A percentile compares a stretch with the other conserved stretches of the same genome.
Evolutionary conservation across 2,888 invertebrate genomes (phyloP).

Genomic region (Diploptera punctata): DNA sequence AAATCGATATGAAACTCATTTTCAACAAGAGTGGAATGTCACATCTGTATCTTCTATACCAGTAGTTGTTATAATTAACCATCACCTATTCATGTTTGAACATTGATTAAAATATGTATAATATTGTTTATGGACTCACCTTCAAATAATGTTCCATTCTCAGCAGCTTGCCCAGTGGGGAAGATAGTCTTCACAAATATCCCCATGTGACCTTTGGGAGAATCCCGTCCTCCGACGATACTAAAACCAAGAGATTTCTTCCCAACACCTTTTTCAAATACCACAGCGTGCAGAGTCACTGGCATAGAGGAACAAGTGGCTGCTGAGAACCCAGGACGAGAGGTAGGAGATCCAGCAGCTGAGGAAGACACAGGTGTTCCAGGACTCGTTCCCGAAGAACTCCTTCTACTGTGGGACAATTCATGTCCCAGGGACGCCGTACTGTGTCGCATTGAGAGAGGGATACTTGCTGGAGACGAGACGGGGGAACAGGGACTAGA

Average conservation of each 20-base stretch:
- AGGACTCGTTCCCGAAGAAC: slow-evolving; percentile 10
- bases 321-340: not conserved
- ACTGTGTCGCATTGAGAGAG: not conserved
- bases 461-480: slow-evolving; percentile 1
- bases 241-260: slow-evolving; percentile 68
- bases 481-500: slow-evolving; percentile 26
- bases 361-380: not conserved
- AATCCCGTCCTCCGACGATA: slow-evolving; percentile 67
- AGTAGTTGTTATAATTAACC: too few species aligned
- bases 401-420: not conserved
- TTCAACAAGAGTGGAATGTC: too few species aligned
- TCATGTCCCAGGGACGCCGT: not conserved
- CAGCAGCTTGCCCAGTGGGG: slow-evolving; percentile 64
- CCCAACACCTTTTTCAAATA: slow-evolving; percentile 62
- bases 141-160: slow-evolving; percentile 62
- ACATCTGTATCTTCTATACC: too few species aligned
- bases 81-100: too few species aligned
- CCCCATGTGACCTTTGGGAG: slow-evolving; percentile 66
- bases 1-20: too few species aligned
- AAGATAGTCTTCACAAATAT: slow-evolving; percentile 67
- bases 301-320: not conserved
- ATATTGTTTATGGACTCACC: too few species aligned
- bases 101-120: too few species aligned
- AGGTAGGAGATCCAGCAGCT: not conserved
- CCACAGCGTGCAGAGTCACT: slow-evolving; percentile 44